Evolutionary conservation across 1,140 invertebrate species (phyloP), one percentile per base, ranked within the genome.

Genomic region (Temnothorax longispinosus): DNA sequence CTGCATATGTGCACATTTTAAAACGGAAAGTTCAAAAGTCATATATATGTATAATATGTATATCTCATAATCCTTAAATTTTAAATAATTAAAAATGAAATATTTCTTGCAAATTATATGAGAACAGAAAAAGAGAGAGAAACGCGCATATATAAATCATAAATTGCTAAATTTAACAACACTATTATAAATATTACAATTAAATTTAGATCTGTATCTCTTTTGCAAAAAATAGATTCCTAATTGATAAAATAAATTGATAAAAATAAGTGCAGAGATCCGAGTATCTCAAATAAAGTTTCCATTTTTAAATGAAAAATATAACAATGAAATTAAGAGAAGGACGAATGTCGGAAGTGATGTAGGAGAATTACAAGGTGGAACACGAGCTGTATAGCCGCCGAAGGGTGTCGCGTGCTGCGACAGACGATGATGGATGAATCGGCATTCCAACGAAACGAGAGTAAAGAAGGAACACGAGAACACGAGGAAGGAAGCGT

Each of bases 361-460:
- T 64, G 76, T 47, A 54, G 47, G 58, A 56, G 67, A 56, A 71
- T 75, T 71, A 76, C 41, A 82, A 75, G 75, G 11, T 69, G 80
- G 85, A 90, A 90, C 62, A 47, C 35, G 80, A 90, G 41, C 56
- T 38, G 8, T 32, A n/a, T 58, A 50, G 38, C n/a, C 56, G 77
- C 44, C 15, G 77, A 84, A 80, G 56, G 18, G 32, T 81, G 89
- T 90, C 89, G 89, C 89, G 89, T 90, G 89, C 89, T 90, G 44
- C 56, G 77, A 86, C 69, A 74, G 52, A 85, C 72, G 65, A 84
- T 84, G 69, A 84, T 86, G 72, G 47, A 88, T 72, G 81, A 86
- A 62, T 47, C 56, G 52, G 56, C 88, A 90, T 90, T 90, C 88
- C 89, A 65, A 38, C 32, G 76, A 52, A 69, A 89, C 65, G 18